These are phyloP conservation scores for Trisateles emortualis DNA, from an alignment of 2,888 invertebrate genomes.

Conservation along the genomic window DNA sequence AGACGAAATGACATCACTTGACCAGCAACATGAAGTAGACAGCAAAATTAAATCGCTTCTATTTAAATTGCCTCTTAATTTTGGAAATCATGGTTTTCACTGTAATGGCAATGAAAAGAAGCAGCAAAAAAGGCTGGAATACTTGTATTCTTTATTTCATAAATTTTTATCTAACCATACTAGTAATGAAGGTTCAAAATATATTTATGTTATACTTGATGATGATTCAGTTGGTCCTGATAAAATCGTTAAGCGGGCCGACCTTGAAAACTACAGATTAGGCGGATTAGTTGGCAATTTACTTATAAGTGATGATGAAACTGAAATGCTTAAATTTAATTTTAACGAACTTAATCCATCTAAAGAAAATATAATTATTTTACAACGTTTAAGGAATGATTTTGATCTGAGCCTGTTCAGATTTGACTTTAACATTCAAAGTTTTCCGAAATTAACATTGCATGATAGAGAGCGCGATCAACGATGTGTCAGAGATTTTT, in stretches of 20 bases:
- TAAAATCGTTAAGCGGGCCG: slow-evolving; percentile 23
- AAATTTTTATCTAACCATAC: slow-evolving; percentile 1
- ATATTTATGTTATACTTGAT: slow-evolving; percentile 20
- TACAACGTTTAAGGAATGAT: slow-evolving; percentile 14
- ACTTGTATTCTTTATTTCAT: slow-evolving; percentile 25
- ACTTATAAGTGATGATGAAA: slow-evolving; percentile 25
- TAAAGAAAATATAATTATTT: slow-evolving; percentile 18
- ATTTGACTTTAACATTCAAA: slow-evolving; percentile 29
- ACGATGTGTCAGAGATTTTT: slow-evolving; percentile 21
- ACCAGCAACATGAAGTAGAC: slow-evolving; percentile 4
- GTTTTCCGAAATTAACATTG: slow-evolving; percentile 31
- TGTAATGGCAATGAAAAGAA: slow-evolving; percentile 18
- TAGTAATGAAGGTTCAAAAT: not conserved
- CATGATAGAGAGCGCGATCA: slow-evolving; percentile 18
- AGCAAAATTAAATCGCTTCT: slow-evolving; percentile 8
- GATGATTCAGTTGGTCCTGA: slow-evolving; percentile 28
- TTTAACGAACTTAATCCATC: slow-evolving; percentile 9
- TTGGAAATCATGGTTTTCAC: slow-evolving; percentile 30
- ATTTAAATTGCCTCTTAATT: slow-evolving; percentile 33
- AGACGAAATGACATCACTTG: slow-evolving; percentile 5
- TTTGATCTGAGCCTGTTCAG: slow-evolving; percentile 22
- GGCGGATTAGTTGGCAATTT: slow-evolving; percentile 41
- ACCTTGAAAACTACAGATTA: slow-evolving; percentile 30
- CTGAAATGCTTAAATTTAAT: slow-evolving; percentile 37
- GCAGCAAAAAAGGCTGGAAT: no score